phyloP scores from a whole-genome alignment of 2,113 vertebrate species.

The Tetraodon nigroviridis region DNA sequence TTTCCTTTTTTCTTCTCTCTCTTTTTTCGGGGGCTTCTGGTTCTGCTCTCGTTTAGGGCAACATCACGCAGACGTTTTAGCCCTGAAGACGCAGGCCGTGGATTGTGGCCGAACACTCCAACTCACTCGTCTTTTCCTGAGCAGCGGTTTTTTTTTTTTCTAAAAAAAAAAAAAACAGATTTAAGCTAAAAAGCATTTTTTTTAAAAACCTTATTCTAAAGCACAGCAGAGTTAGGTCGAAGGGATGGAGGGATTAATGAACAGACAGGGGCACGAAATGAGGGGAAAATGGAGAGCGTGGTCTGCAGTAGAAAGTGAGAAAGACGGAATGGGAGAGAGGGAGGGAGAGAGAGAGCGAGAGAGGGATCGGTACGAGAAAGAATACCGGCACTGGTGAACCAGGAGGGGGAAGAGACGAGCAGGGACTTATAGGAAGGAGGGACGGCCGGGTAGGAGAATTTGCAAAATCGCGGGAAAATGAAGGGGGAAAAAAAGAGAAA shows the following conservation, averaged over 20 bases:
- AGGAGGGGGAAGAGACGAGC: constrained; percentile 44
- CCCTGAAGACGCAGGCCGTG: constrained; percentile 50
- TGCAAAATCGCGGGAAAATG: constrained; percentile 59
- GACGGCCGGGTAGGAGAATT: constrained; percentile 57
- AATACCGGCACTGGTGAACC: constrained; percentile 59
- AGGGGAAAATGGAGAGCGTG: constrained; percentile 64
- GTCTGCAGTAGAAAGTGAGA: constrained; percentile 56
- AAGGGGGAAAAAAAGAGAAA: constrained; percentile 28
- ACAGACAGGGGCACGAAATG: constrained; percentile 55
- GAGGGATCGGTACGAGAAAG: constrained; percentile 49
- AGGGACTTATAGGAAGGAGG: constrained; percentile 62
- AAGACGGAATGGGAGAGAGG: constrained; percentile 6
- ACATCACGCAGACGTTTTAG: constrained; percentile 29
- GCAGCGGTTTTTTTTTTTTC: constrained; percentile 19
- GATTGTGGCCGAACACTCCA: constrained; percentile 58
- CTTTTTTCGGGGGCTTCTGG: constrained; percentile 35
- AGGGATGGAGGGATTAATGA: constrained; percentile 50
- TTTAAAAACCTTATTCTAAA: constrained; percentile 11
- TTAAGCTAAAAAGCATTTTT: constrained; percentile 17
- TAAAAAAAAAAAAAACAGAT: too few species aligned
- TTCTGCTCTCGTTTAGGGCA: constrained; percentile 38
- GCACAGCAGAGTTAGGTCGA: constrained; percentile 10
- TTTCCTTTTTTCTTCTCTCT: constrained; percentile 33
- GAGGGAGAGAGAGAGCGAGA: constrained; percentile 27
- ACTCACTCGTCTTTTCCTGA: constrained; percentile 43